Conservation (phyloP, 2,797 vertebrate genomes). For the Lacerta agilis region DNA sequence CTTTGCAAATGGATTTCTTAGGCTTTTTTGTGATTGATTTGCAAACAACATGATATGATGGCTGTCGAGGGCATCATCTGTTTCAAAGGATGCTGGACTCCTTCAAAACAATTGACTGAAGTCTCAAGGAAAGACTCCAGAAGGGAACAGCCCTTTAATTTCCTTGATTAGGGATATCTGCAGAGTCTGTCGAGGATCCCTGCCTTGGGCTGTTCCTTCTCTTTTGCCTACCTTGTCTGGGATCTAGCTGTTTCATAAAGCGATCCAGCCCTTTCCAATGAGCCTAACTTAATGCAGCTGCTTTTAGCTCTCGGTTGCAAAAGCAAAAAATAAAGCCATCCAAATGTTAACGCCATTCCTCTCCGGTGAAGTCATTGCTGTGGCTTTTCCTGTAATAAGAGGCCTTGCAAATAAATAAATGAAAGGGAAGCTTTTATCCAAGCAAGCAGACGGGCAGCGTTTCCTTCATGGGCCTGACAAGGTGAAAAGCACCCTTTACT, state of each 20-base stretch:
- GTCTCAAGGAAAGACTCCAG: neutral
- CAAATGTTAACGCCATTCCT: constrained; percentile 29
- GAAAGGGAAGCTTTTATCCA: constrained; percentile 6
- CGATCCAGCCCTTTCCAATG: neutral
- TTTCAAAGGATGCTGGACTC: neutral
- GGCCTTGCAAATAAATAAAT: constrained; percentile 11
- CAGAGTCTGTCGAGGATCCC: neutral
- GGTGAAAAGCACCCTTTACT: no score
- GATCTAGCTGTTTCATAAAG: neutral
- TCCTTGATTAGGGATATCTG: neutral
- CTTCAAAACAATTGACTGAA: neutral
- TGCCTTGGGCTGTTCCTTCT: neutral
- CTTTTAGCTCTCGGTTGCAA: constrained; percentile 19
- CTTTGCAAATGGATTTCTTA: neutral
- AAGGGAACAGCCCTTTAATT: neutral
- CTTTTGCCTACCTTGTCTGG: neutral
- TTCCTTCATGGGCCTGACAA: neutral
- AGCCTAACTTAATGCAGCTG: neutral
- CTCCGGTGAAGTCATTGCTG: constrained; percentile 18
- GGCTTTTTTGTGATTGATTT: neutral
- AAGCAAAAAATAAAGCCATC: neutral
- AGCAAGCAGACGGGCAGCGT: neutral
- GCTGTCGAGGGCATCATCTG: neutral
- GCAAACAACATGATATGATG: neutral
- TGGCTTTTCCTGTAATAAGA: constrained; percentile 32